Evolutionary conservation across 2,797 vertebrate genomes (phyloP).

Genomic region (Fratercula arctica): DNA sequence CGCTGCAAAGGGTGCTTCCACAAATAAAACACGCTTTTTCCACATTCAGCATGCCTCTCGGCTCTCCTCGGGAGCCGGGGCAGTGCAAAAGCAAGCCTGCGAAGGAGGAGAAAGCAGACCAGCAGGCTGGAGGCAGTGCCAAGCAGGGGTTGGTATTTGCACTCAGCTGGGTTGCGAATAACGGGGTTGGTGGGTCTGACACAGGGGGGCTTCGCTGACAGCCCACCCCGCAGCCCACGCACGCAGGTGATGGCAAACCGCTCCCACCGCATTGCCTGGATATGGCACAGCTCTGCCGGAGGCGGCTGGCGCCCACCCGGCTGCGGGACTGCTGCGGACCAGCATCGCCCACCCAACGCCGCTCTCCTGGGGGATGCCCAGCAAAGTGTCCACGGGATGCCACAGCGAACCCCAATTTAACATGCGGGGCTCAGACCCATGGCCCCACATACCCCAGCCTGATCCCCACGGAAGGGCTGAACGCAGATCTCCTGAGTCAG

Average conservation of each 20-base stretch:
- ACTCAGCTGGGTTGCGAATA: rapidly evolving
- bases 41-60: rapidly evolving
- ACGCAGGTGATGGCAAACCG: neutral
- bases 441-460: rapidly evolving
- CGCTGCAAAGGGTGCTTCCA: rapidly evolving
- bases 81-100: rapidly evolving
- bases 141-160: rapidly evolving
- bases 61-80: neutral
- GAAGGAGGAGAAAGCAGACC: neutral
- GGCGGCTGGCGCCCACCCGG: neutral
- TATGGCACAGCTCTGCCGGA: neutral
- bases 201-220: neutral
- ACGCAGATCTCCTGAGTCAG: neutral
- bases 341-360: neutral
- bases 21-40: rapidly evolving
- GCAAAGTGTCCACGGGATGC: neutral
- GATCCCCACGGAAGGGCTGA: neutral
- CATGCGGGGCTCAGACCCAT: neutral
- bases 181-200: rapidly evolving
- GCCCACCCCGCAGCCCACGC: rapidly evolving
- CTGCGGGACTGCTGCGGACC: neutral
- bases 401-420: neutral
- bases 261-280: neutral
- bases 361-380: neutral
- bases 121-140: neutral